Conservation (phyloP, 2,797 vertebrate species). For the Threskiornis aethiopicus region DNA sequence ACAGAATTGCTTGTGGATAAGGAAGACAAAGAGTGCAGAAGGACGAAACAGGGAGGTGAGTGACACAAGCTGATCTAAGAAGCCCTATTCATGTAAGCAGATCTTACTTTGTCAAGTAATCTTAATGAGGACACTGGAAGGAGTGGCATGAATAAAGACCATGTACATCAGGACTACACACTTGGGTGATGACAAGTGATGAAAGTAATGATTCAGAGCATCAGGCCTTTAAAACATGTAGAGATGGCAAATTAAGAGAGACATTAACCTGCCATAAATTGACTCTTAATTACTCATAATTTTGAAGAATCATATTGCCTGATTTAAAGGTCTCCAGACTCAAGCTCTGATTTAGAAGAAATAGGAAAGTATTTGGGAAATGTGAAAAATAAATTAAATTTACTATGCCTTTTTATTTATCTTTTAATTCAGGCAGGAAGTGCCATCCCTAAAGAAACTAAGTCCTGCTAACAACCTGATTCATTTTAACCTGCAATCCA, state of each 20-base stretch:
- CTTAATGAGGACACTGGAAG: not conserved
- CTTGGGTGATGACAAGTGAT: not conserved
- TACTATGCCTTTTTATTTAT: not conserved
- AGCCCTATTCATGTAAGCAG: not conserved
- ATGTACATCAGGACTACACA: not conserved
- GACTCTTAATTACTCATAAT: not conserved
- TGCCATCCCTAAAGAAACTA: constrained; percentile 25
- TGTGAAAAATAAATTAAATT: not conserved
- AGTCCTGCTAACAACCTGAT: constrained; percentile 28
- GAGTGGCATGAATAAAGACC: not conserved
- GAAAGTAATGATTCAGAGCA: not conserved
- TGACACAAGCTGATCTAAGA: not conserved
- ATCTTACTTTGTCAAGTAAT: not conserved
- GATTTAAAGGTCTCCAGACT: not conserved
- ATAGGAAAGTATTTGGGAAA: not conserved
- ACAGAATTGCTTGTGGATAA: not conserved
- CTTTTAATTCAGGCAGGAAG: not conserved
- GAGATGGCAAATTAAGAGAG: not conserved
- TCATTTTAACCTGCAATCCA: constrained; percentile 54
- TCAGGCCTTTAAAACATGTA: not conserved
- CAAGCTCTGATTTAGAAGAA: not conserved
- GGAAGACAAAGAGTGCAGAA: not conserved
- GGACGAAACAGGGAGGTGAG: not conserved
- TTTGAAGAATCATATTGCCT: not conserved
- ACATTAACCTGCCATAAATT: not conserved